Evolutionary conservation across 1,140 invertebrate species (phyloP).

Genomic region (Parapsyche elsis): DNA sequence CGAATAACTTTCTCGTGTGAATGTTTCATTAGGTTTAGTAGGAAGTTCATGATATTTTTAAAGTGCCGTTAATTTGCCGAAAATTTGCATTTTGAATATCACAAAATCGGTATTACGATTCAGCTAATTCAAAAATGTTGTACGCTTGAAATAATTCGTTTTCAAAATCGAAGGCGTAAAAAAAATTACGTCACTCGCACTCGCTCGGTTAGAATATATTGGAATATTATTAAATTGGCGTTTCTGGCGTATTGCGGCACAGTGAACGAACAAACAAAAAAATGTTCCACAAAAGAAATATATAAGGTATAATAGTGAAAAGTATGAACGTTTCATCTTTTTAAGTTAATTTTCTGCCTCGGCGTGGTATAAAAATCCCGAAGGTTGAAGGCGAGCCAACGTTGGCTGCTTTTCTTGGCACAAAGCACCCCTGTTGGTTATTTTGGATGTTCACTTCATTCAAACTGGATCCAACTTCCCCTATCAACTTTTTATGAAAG

Average conservation of each 20-base stretch:
- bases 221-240: neutral
- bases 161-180: neutral
- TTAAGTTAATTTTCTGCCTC: conserved; percentile 20
- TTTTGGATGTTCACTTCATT: conserved; percentile 32
- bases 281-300: neutral
- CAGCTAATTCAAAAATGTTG: no score
- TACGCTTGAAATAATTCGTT: no score
- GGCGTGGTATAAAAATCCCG: conserved; percentile 9
- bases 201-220: neutral
- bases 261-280: neutral
- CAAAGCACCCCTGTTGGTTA: conserved; percentile 23
- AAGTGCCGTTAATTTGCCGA: no score
- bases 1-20: no score
- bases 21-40: no score
- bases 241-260: neutral
- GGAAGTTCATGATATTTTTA: no score
- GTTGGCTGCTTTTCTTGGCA: conserved; percentile 17
- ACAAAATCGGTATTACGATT: no score
- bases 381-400: conserved; percentile 17
- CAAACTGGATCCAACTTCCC: conserved; percentile 28
- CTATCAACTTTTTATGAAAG: conserved; percentile 33
- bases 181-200: no score
- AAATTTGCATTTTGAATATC: no score
- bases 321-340: conserved; percentile 28
- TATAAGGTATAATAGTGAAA: conserved; percentile 21